Evolutionary conservation across 1,140 invertebrate species (phyloP), one percentile per base, ranked within the genome.

Genomic region (Dryas iulia): DNA sequence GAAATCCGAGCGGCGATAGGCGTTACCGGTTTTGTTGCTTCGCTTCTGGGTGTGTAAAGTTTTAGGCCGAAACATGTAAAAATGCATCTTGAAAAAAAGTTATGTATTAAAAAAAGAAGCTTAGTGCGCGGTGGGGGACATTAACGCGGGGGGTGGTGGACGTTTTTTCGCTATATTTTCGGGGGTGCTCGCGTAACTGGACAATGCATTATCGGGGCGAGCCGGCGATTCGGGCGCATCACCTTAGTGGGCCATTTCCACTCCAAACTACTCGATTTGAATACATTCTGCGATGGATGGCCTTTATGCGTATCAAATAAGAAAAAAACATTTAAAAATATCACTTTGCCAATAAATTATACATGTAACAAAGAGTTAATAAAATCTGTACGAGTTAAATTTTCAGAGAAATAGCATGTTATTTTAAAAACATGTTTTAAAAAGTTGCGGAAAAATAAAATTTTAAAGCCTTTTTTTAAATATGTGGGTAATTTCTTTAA

Each of bases 41-140:
- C 72, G 60, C 84, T 78, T 66, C 79, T 91, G 87, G 89, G 86
- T 89, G 89, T 89, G 87, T 91, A 91, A 91, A 91, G 87, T 91
- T 91, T 91, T 89, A 89, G 89, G 86, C 89, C 86, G 86, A 91
- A 91, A 91, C 89, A 89, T 90, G 89, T 91, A 91, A 91, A 91
- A 91, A 89, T 91, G 89, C 89, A 91, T 91, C 87, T 91, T 91
- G 89, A 90, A 91, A 91, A 91, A 91, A 91, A 91, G 89, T 91
- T 91, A 91, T 91, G 89, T 91, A 90, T 91, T 90, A 89, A 91
- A 91, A 91, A 91, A 89, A 91, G 87, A 91, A 87, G 83, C 80
- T 88, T 87, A 88, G 87, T 90, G 82, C 86, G 87, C 82, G 86
- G 83, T 79, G 85, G 89, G 84, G 87, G 84, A 83, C 84, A 87